phyloP scores from a whole-genome alignment of 2,797 vertebrate species.

The Chiroxiphia lanceolata region DNA sequence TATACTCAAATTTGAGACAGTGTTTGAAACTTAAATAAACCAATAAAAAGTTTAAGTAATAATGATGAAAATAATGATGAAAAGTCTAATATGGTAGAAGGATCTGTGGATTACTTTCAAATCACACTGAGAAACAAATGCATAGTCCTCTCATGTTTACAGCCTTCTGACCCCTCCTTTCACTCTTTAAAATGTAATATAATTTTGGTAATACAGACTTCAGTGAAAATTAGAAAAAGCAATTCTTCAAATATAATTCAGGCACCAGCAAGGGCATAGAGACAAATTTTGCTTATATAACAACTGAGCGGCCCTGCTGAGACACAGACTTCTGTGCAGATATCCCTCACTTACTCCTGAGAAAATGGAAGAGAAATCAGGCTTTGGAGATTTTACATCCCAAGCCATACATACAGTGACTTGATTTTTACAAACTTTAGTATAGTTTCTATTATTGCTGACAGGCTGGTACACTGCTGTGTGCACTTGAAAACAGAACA shows the following conservation, averaged over 20 bases:
- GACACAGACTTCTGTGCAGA: neutral
- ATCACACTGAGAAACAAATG: neutral
- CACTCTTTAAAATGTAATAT: neutral
- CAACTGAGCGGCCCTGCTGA: neutral
- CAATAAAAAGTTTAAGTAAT: no score
- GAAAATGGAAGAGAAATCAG: neutral
- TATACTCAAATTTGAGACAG: neutral
- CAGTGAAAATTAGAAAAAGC: neutral
- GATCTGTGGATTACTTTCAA: neutral
- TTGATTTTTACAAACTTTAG: neutral
- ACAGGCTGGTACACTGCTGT: neutral
- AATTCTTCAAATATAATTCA: neutral
- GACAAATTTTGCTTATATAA: neutral
- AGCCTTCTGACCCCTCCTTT: neutral
- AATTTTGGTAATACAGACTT: neutral
- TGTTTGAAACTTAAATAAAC: neutral
- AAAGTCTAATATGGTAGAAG: neutral
- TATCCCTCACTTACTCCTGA: neutral
- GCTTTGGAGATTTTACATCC: neutral
- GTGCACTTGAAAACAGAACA: conserved; percentile 9
- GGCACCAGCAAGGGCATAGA: neutral
- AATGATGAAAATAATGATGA: no score
- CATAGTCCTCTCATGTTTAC: neutral
- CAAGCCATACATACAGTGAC: neutral
- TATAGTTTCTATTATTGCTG: conserved; percentile 13